These are phyloP conservation scores for Chelonus formosanus DNA, from an alignment of 2,888 invertebrate genomes.

Conservation along the genomic window DNA sequence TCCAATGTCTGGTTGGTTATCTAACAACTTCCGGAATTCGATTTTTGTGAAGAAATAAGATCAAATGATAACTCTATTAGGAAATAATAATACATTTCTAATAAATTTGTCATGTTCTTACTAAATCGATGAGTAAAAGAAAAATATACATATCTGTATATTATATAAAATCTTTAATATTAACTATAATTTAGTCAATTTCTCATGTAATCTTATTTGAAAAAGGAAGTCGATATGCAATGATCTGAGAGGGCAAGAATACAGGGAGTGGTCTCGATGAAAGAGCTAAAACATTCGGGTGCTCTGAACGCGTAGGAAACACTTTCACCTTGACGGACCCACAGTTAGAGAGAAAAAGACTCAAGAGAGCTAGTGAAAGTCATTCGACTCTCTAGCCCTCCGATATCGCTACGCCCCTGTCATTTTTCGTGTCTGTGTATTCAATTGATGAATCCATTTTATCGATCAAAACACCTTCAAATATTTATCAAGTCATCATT, in stretches of 20 bases:
- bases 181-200: not conserved
- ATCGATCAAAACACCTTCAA: no score
- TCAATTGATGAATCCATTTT: not conserved
- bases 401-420: constrained; percentile 12
- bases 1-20: constrained; percentile 3
- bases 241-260: constrained; percentile 14
- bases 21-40: constrained; percentile 1
- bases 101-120: not conserved
- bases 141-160: not conserved
- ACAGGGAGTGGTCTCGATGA: constrained; percentile 35
- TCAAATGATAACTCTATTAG: not conserved
- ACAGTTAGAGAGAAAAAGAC: constrained; percentile 21
- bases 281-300: constrained; percentile 41
- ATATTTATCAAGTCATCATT: no score
- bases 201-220: constrained; percentile 5
- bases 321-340: constrained; percentile 47
- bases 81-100: not conserved
- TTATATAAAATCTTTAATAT: constrained; percentile 2
- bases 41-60: not conserved
- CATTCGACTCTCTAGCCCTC: constrained; percentile 7
- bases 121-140: no score
- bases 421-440: not conserved
- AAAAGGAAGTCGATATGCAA: constrained; percentile 9
- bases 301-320: constrained; percentile 41
- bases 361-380: constrained; percentile 7